Evolutionary conservation across 2,888 invertebrate genomes (phyloP).

Genomic region (Lamproptera curius): DNA sequence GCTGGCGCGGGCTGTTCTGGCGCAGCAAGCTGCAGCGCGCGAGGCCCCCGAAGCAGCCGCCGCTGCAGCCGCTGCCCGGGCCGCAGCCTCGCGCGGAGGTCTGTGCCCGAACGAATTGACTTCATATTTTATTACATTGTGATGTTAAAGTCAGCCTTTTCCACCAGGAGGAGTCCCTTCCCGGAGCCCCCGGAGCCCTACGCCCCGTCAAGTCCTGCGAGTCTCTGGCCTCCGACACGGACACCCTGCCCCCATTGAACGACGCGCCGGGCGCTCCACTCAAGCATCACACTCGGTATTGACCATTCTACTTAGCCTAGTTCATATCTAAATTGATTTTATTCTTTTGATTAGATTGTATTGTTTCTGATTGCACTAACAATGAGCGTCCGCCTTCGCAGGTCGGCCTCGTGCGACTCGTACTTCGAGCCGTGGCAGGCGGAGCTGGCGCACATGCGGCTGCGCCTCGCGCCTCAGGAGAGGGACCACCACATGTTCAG

Average conservation of each 20-base stretch:
- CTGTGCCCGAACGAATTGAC: too few relatives aligned
- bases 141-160: too few relatives aligned
- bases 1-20: constrained; percentile 91
- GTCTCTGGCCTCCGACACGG: constrained; percentile 88
- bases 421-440: constrained; percentile 91
- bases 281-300: constrained; percentile 68
- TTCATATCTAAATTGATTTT: too few relatives aligned
- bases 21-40: constrained; percentile 66
- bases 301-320: too few relatives aligned
- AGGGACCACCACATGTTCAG: constrained; percentile 92
- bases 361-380: too few relatives aligned
- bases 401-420: constrained; percentile 94
- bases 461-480: constrained; percentile 91
- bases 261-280: constrained; percentile 37
- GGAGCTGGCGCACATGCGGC: constrained; percentile 90
- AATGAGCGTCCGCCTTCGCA: too few relatives aligned
- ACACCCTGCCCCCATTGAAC: constrained; percentile 83
- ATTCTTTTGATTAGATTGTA: too few relatives aligned
- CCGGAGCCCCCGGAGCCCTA: constrained; percentile 26
- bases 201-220: constrained; percentile 69
- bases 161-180: constrained; percentile 8
- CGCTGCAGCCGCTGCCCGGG: constrained; percentile 27
- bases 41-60: constrained; percentile 26
- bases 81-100: constrained; percentile 7
- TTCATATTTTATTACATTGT: too few relatives aligned